These are phyloP conservation scores for Montifringilla adamsi DNA, from an alignment of 2,113 vertebrate genomes.

Conservation along the genomic window DNA sequence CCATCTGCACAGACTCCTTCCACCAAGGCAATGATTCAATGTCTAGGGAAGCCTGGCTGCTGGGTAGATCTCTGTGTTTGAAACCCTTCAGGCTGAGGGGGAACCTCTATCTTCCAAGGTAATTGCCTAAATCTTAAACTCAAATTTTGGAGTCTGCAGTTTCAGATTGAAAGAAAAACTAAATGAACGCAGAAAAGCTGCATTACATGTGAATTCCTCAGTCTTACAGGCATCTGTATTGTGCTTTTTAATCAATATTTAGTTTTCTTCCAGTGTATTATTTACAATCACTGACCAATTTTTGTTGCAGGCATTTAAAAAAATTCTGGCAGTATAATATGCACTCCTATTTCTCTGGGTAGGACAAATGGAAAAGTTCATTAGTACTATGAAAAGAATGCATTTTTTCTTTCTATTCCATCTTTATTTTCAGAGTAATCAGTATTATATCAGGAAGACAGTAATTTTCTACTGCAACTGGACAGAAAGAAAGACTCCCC, in stretches of 20 bases:
- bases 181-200: neutral
- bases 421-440: neutral
- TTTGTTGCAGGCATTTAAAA: neutral
- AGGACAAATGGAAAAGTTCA: neutral
- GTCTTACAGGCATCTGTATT: neutral
- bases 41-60: neutral
- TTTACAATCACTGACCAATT: neutral
- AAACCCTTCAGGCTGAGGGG: neutral
- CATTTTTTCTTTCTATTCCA: neutral
- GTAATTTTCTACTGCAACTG: neutral
- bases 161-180: neutral
- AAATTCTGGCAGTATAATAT: neutral
- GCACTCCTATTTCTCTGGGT: neutral
- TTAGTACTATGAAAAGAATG: neutral
- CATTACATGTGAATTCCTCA: neutral
- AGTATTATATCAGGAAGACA: neutral
- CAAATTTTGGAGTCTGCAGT: neutral
- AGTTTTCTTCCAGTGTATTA: neutral
- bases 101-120: neutral
- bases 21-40: neutral
- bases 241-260: neutral
- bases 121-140: neutral
- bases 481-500: neutral
- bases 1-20: neutral
- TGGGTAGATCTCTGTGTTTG: neutral